Percentiles rank a stretch among this genome's conserved stretches.
Conservation (phyloP, 2,113 vertebrate species). For the Corythornis madagascariensis region DNA sequence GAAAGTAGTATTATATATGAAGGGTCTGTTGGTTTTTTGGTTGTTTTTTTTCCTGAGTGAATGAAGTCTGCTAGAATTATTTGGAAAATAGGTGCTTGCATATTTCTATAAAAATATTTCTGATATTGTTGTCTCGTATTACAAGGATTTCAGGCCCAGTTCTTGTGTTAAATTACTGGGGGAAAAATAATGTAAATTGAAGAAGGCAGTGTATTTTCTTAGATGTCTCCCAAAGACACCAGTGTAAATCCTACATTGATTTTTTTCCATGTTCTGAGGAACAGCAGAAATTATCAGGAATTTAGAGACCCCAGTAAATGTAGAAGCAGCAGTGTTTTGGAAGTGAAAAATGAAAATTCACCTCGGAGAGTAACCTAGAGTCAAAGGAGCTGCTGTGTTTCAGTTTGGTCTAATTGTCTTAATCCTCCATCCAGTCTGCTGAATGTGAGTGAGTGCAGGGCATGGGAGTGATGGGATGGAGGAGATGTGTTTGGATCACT, state of each 20-base stretch:
- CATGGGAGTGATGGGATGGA: neutral
- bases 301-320: neutral
- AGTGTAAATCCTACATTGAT: neutral
- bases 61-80: neutral
- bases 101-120: constrained; percentile 36
- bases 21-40: too few relatives aligned
- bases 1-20: neutral
- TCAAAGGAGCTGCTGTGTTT: neutral
- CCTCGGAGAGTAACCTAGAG: neutral
- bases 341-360: neutral
- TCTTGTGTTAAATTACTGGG: neutral
- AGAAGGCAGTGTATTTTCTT: neutral
- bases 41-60: neutral
- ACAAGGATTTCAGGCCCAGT: neutral
- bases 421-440: neutral
- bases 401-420: neutral
- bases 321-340: neutral
- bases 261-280: neutral
- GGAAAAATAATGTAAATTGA: neutral
- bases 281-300: neutral
- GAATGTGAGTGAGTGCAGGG: neutral
- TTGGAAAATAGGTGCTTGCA: neutral
- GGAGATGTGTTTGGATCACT: neutral
- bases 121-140: constrained; percentile 4
- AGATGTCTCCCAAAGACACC: neutral